These are phyloP conservation scores for Megaceryle alcyon DNA, from an alignment of 2,797 vertebrate species.

Conservation along the genomic window DNA sequence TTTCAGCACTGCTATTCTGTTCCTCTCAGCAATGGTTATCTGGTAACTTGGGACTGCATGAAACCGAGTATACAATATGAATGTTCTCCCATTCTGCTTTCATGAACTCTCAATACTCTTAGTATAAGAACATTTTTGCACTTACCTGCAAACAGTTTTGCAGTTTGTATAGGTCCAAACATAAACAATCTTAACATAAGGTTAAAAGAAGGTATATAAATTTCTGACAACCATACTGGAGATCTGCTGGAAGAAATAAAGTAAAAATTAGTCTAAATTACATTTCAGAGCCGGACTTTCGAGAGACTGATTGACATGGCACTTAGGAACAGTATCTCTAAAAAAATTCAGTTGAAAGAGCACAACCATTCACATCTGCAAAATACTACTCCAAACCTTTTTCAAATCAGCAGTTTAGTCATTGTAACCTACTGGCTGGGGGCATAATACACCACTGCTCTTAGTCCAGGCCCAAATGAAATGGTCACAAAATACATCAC, in stretches of 20 bases:
- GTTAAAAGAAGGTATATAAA: background rate
- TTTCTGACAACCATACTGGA: background rate
- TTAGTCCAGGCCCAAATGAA: background rate
- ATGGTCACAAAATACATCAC: background rate
- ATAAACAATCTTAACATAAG: background rate
- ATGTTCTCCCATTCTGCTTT: background rate
- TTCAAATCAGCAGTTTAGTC: background rate
- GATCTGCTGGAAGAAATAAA: background rate
- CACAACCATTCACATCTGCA: background rate
- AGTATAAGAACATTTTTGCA: background rate
- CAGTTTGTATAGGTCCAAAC: background rate
- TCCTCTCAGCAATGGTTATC: background rate
- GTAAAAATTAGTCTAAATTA: background rate
- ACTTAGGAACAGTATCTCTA: background rate
- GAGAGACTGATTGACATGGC: background rate
- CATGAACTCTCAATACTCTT: background rate
- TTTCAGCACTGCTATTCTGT: background rate
- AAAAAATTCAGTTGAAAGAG: background rate
- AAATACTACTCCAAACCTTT: background rate
- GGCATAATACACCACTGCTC: background rate
- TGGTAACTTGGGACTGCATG: background rate
- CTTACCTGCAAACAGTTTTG: background rate
- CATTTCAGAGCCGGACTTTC: background rate
- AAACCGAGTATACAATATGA: background rate
- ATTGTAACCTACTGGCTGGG: background rate